Percentiles rank a stretch among this genome's conserved stretches.
Conservation (phyloP, 2,888 invertebrate species). For the Barypeithes pellucidus region DNA sequence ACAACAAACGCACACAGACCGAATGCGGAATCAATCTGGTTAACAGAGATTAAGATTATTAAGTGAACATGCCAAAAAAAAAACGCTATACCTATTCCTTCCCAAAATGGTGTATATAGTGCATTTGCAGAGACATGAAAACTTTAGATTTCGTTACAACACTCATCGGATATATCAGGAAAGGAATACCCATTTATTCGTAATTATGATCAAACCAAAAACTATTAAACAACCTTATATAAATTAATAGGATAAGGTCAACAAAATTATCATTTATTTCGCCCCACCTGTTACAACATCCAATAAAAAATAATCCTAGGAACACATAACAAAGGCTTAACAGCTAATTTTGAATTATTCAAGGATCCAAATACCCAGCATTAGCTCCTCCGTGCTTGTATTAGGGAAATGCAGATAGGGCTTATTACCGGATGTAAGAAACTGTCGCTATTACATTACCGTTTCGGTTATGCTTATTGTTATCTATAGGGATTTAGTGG, state of each 20-base stretch:
- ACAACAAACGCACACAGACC: no score
- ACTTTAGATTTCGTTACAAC: no score
- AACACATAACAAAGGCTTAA: constrained; percentile 19
- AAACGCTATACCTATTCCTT: no score
- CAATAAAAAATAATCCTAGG: constrained; percentile 22
- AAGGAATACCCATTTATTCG: no score
- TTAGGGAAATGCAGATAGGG: constrained; percentile 14
- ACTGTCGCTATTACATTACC: not conserved
- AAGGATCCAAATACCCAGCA: constrained; percentile 19
- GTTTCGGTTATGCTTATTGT: not conserved
- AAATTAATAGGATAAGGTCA: not conserved
- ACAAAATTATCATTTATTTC: constrained; percentile 6
- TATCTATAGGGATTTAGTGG: not conserved
- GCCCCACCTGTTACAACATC: not conserved
- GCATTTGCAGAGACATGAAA: no score
- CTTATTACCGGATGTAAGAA: constrained; percentile 9
- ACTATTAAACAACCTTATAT: not conserved
- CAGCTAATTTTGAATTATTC: constrained; percentile 33
- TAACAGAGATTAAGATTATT: no score
- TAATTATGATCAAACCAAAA: no score
- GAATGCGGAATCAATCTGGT: no score
- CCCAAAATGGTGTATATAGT: no score
- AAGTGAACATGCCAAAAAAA: no score
- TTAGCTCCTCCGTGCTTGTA: constrained; percentile 7
- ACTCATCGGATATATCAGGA: no score